These are phyloP conservation scores for Dinomys branickii DNA, from an alignment of 2,113 vertebrate genomes.

Conservation along the genomic window DNA sequence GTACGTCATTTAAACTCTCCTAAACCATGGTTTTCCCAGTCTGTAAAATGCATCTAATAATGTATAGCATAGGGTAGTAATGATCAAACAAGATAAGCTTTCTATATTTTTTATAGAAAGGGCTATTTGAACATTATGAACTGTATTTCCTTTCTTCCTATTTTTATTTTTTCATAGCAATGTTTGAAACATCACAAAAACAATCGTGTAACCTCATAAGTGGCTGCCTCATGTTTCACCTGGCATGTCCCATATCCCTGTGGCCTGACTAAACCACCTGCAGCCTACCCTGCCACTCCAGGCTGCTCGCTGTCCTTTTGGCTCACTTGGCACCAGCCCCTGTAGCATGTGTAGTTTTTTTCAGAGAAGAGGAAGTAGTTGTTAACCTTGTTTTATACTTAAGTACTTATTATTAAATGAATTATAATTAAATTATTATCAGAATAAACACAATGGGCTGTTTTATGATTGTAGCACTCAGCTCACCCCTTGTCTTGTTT, in stretches of 20 bases:
- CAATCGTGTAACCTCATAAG: neutral
- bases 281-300: neutral
- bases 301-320: neutral
- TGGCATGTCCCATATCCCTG: neutral
- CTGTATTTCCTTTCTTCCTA: too few relatives aligned
- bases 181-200: conserved; percentile 50
- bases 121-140: too few relatives aligned
- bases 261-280: neutral
- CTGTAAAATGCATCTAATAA: conserved; percentile 44
- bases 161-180: too few relatives aligned
- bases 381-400: conserved; percentile 32
- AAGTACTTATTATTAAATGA: neutral
- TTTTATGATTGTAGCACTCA: neutral
- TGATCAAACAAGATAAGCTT: neutral
- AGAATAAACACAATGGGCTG: neutral
- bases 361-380: conserved; percentile 18
- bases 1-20: neutral
- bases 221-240: neutral
- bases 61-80: neutral
- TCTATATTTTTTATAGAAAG: conserved; percentile 6
- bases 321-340: neutral
- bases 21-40: conserved; percentile 25
- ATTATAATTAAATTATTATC: neutral
- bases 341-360: neutral
- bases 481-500: neutral